Percentiles rank a stretch among this genome's conserved stretches.
Conservation (phyloP, 1,140 invertebrate species). For the Calliphora vicina region DNA sequence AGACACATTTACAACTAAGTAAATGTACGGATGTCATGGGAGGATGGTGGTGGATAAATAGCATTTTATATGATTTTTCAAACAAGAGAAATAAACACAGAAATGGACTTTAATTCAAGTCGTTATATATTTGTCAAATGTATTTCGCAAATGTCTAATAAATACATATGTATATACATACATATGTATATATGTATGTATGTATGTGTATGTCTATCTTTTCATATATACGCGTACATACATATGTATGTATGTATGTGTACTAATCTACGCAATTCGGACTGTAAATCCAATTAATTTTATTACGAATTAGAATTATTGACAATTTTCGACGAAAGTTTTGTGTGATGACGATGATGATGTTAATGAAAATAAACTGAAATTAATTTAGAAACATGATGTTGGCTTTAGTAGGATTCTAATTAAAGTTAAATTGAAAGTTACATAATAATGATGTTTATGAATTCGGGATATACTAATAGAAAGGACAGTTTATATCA, state of each 20-base stretch:
- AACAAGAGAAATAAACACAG: background rate
- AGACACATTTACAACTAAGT: background rate
- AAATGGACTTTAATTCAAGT: constrained; percentile 14
- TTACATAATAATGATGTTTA: background rate
- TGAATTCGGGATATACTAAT: background rate
- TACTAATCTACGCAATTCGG: background rate
- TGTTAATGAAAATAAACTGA: too few relatives aligned
- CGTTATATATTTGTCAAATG: background rate
- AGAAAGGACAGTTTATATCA: background rate
- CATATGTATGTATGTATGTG: background rate
- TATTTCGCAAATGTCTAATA: background rate
- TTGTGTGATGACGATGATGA: background rate
- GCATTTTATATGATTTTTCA: background rate
- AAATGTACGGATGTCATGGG: background rate
- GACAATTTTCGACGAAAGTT: background rate
- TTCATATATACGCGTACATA: too few relatives aligned
- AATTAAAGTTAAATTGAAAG: background rate
- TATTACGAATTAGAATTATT: constrained; percentile 29
- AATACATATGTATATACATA: background rate
- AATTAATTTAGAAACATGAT: too few relatives aligned
- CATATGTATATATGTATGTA: background rate
- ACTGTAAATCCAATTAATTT: constrained; percentile 39
- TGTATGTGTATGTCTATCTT: too few relatives aligned
- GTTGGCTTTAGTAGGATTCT: background rate
- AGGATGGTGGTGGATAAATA: background rate